Percentiles rank a stretch among this genome's conserved stretches.
These are phyloP conservation scores for Neodontobutis hainanensis DNA, from an alignment of 2,113 vertebrate species.

Conservation along the genomic window DNA sequence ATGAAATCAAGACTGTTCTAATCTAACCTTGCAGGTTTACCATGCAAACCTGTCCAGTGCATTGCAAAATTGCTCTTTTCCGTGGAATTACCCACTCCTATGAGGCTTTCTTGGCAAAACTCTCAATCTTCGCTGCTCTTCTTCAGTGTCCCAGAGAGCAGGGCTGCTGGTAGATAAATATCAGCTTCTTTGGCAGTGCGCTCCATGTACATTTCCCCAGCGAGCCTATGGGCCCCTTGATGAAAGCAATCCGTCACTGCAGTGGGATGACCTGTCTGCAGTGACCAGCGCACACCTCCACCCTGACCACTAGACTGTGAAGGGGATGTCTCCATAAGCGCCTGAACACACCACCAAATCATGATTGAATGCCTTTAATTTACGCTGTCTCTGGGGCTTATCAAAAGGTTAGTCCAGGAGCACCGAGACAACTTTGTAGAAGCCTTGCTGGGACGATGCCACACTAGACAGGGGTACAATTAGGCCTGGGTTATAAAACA, in stretches of 20 bases:
- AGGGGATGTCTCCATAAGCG: conserved; percentile 92
- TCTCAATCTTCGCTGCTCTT: conserved; percentile 23
- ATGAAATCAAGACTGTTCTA: too few species aligned
- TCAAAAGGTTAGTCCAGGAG: conserved; percentile 73
- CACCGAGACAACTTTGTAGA: conserved; percentile 59
- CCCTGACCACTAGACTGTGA: conserved; percentile 87
- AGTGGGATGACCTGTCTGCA: conserved; percentile 89
- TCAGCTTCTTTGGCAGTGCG: conserved; percentile 84
- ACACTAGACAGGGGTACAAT: conserved; percentile 14
- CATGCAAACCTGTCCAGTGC: too few species aligned
- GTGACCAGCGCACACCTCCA: conserved; percentile 75
- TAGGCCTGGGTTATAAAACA: conserved; percentile 5
- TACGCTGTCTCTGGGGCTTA: conserved; percentile 83
- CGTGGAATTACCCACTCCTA: background rate
- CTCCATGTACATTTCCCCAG: conserved; percentile 85
- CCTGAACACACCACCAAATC: conserved; percentile 78
- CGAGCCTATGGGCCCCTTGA: conserved; percentile 84
- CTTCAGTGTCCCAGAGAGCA: conserved; percentile 23
- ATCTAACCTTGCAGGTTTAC: background rate
- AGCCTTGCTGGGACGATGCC: conserved; percentile 46
- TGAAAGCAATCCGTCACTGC: conserved; percentile 94
- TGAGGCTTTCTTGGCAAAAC: conserved; percentile 21
- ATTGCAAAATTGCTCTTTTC: conserved; percentile 16
- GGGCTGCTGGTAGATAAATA: conserved; percentile 68
- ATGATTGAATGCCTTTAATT: conserved; percentile 98